These are phyloP conservation scores for Quadroppia sp. DNA, from an alignment of 2,888 invertebrate species.

Conservation along the genomic window DNA sequence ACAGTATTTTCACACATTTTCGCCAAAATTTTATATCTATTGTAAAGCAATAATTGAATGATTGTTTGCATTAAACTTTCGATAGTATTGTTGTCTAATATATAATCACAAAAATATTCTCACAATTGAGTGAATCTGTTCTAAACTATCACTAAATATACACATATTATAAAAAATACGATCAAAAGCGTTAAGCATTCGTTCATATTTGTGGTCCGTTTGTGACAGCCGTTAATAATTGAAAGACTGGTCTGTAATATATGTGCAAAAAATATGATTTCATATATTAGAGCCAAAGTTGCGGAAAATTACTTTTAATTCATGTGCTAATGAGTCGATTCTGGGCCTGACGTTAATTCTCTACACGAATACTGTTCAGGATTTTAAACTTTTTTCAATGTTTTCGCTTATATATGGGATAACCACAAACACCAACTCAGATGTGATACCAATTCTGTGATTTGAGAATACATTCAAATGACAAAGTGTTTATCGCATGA, in stretches of 20 bases:
- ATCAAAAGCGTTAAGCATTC: constrained; percentile 27
- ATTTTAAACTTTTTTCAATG: not conserved
- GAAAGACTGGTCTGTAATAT: constrained; percentile 22
- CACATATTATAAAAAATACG: constrained; percentile 22
- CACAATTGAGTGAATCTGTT: constrained; percentile 16
- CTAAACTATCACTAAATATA: constrained; percentile 3
- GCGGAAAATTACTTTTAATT: constrained; percentile 38
- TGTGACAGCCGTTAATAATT: constrained; percentile 36
- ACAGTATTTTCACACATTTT: too few species aligned
- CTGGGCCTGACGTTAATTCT: constrained; percentile 31
- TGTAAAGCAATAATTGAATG: constrained; percentile 22
- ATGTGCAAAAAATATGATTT: constrained; percentile 34
- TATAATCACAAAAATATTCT: not conserved
- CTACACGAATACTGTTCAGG: constrained; percentile 3
- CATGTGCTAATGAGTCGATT: constrained; percentile 31
- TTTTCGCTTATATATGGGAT: not conserved
- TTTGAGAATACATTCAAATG: too few species aligned
- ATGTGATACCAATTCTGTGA: too few species aligned
- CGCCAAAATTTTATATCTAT: not conserved
- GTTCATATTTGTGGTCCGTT: constrained; percentile 22
- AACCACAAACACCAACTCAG: too few species aligned
- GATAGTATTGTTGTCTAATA: constrained; percentile 14
- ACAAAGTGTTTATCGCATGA: too few species aligned
- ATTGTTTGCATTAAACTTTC: not conserved
- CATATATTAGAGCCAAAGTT: constrained; percentile 32